A percentile compares a stretch with the other conserved stretches of the same genome.
phyloP scores from a whole-genome alignment of 2,113 vertebrate species.

The Eolophus roseicapilla region DNA sequence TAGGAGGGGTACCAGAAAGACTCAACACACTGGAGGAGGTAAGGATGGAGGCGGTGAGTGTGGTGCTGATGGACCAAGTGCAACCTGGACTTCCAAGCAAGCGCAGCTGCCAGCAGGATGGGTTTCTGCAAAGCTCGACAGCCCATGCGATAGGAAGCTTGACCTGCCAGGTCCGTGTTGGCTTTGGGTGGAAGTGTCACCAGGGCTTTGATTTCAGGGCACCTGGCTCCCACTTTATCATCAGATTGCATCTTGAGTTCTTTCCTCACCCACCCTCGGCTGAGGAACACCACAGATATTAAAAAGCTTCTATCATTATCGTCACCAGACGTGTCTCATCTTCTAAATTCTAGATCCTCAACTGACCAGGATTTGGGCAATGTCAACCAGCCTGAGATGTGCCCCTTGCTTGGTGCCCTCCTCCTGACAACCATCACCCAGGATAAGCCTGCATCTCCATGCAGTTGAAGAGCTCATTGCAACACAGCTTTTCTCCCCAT shows the following conservation, averaged over 20 bases:
- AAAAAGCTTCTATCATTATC: background rate
- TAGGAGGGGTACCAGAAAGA: background rate
- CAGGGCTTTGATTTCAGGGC: background rate
- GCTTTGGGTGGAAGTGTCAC: background rate
- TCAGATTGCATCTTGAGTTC: background rate
- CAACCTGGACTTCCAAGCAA: background rate
- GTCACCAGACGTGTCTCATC: background rate
- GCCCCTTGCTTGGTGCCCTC: background rate
- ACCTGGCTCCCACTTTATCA: accelerated
- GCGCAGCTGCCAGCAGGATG: background rate
- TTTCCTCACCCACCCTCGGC: background rate
- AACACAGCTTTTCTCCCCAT: accelerated
- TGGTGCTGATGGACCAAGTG: background rate
- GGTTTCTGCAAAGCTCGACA: background rate
- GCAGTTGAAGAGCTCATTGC: background rate
- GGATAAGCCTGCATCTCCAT: background rate
- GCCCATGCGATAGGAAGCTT: background rate
- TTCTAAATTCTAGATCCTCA: background rate
- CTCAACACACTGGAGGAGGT: background rate
- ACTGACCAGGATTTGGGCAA: background rate
- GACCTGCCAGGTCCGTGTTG: background rate
- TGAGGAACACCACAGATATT: background rate
- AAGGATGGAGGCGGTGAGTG: background rate
- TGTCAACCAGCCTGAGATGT: background rate
- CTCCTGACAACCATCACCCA: background rate